Evolutionary conservation across 2,113 vertebrate genomes (phyloP).

Genomic region (Atractosteus spatula): DNA sequence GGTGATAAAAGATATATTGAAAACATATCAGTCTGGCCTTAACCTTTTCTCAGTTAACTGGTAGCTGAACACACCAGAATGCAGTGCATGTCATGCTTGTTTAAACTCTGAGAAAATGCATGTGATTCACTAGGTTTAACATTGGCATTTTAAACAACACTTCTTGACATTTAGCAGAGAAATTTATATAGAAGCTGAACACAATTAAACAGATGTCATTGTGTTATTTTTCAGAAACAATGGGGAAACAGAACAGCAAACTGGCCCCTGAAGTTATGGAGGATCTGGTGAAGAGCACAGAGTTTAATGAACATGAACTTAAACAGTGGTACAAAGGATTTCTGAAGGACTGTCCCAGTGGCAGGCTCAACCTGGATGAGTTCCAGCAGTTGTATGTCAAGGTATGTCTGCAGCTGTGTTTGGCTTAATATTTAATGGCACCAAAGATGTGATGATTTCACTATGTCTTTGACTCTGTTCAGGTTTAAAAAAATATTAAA

Average conservation of each 20-base stretch:
- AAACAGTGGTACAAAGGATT: slow-evolving; percentile 95
- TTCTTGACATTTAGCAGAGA: slow-evolving; percentile 2
- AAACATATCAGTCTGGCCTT: no score
- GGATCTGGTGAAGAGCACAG: slow-evolving; percentile 97
- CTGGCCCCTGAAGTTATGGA: slow-evolving; percentile 98
- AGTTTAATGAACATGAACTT: slow-evolving; percentile 91
- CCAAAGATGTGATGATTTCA: not conserved
- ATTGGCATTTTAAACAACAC: not conserved
- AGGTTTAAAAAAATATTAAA: slow-evolving; percentile 2
- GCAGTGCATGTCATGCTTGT: no score
- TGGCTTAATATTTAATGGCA: not conserved
- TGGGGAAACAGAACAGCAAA: slow-evolving; percentile 99
- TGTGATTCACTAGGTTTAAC: not conserved
- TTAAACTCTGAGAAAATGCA: no score
- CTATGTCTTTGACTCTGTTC: not conserved
- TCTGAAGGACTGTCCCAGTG: slow-evolving; percentile 72
- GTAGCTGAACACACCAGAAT: no score
- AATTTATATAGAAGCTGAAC: not conserved
- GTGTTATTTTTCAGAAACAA: slow-evolving; percentile 73
- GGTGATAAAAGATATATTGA: no score
- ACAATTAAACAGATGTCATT: slow-evolving; percentile 1
- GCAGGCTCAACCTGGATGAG: slow-evolving; percentile 71
- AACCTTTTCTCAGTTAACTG: no score
- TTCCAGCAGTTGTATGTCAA: slow-evolving; percentile 96
- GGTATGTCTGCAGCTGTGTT: slow-evolving; percentile 58